Evolutionary conservation across 2,888 invertebrate species (phyloP).

Genomic region (Colostygia pectinataria): DNA sequence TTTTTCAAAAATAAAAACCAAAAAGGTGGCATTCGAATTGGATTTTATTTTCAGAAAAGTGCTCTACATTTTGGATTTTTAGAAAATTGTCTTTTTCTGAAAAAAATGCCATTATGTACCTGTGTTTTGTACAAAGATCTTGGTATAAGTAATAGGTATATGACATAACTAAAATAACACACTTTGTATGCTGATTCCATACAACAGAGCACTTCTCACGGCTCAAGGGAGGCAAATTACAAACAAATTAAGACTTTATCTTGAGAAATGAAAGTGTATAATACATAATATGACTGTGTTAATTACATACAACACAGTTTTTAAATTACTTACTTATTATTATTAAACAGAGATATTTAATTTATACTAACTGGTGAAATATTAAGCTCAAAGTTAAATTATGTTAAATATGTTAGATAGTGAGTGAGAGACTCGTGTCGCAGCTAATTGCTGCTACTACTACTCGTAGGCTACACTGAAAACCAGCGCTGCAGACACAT

Average conservation of each 20-base stretch:
- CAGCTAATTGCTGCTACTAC: no score
- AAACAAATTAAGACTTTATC: slow-evolving; percentile 11
- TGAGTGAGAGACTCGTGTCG: no score
- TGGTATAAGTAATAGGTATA: no score
- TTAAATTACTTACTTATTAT: background rate
- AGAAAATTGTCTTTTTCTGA: no score
- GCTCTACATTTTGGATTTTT: background rate
- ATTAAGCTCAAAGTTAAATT: no score
- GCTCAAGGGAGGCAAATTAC: slow-evolving; percentile 6
- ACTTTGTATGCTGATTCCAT: background rate
- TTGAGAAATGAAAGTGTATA: slow-evolving; percentile 13
- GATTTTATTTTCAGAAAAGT: background rate
- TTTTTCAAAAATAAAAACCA: background rate
- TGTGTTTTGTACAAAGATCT: no score
- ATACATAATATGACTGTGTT: background rate
- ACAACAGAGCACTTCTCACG: slow-evolving; percentile 11
- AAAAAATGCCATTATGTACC: no score
- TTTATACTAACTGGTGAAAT: no score
- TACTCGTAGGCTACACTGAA: no score
- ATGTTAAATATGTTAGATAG: no score
- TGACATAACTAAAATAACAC: background rate
- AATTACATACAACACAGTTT: background rate
- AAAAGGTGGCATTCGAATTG: background rate
- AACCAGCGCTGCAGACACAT: no score
- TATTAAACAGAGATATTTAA: no score